Conservation (phyloP, 2,797 vertebrate genomes). For the Adelosebastes latens region DNA sequence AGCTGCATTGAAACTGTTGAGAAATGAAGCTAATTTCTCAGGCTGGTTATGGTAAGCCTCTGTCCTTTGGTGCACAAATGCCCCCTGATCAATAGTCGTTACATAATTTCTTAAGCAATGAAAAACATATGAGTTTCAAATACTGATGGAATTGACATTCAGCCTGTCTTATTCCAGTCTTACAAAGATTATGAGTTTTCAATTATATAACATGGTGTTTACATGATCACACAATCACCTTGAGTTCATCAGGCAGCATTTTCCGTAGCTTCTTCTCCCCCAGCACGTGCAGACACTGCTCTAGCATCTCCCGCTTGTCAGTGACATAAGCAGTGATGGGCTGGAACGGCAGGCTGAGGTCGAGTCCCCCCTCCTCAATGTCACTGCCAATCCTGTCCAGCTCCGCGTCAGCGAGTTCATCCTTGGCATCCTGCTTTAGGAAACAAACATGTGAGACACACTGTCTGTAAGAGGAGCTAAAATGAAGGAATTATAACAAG, state of each 20-base stretch:
- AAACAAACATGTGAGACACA: background rate
- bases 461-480: background rate
- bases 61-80: background rate
- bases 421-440: constrained; percentile 82
- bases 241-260: constrained; percentile 95
- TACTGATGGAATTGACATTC: background rate
- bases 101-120: background rate
- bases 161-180: background rate
- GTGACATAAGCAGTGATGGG: constrained; percentile 92
- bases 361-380: constrained; percentile 94
- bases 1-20: background rate
- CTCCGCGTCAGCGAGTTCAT: constrained; percentile 77
- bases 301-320: constrained; percentile 92
- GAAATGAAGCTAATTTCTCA: background rate
- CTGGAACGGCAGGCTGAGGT: constrained; percentile 88
- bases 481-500: background rate
- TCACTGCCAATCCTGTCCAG: constrained; percentile 90
- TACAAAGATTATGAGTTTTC: background rate
- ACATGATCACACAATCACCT: constrained; percentile 79
- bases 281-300: constrained; percentile 92
- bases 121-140: background rate
- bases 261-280: constrained; percentile 93
- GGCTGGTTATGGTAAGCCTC: background rate
- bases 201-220: background rate
- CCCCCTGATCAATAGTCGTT: too few relatives aligned